Base-by-base conservation (phyloP, 2,888 invertebrate species). In the Macrostomum cliftonense region DNA sequence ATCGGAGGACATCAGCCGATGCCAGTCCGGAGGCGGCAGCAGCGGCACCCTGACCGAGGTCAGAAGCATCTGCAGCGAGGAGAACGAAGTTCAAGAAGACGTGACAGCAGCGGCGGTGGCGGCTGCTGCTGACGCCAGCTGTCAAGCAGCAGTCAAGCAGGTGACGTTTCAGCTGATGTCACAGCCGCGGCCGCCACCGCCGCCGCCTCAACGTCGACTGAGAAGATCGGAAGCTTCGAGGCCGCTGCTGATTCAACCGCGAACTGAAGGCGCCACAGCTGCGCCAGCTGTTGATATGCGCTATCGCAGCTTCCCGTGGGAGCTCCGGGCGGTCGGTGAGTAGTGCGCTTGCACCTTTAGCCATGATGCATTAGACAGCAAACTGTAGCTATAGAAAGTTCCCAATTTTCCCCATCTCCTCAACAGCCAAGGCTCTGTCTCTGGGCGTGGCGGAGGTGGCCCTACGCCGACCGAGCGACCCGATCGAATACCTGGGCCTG, bases 401-500 rank as follows among this genome's bases (percentile, higher is more conserved):
- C 9, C 4, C 40, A 16, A 40, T 9, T 5, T 5, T 9, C 19
- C 9, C 16, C 2, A 2, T 40, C 19, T 9, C 16, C 16, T 5
- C 19, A 5, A 9, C 43, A 45, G 45, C 37, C 13, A 45, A n/a
- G 38, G 36, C 38, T 4, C 36, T 45, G n/a, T 45, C 45, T 19
- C 16, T 37, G 17, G 45, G 45, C 13, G 37, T 45, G 5, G 45
- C 45, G 2, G 45, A 45, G 20, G 17, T 45, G 13, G 45, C 17
- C 13, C 16, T 45, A 12, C 36, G 16, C 17, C 45, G 36, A 4
- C 45, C 45, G 2, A 2, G 17, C 14, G 45, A 45, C 12, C 45
- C 45, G 7, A 28, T 45, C 4, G 45, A 45, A 12, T 45, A 45
- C 17, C 45, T 45, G 21, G 45, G 19, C 13, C 45, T 45, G 13